These are phyloP conservation scores for Irena cyanogastra DNA, from an alignment of 2,113 vertebrate genomes.

Conservation along the genomic window DNA sequence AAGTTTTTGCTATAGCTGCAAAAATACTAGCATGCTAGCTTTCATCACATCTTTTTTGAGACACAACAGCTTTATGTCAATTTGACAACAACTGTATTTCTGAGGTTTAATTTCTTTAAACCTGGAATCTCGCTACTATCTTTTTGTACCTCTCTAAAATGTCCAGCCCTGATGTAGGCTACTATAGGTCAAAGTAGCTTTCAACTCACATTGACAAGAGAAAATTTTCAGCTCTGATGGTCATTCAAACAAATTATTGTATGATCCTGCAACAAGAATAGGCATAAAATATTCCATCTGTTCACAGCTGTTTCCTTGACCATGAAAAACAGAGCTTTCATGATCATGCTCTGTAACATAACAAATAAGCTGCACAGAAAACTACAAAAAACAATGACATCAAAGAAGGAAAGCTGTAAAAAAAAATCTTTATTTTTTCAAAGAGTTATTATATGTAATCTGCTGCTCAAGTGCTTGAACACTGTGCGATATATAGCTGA, in stretches of 20 bases:
- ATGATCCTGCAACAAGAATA: neutral
- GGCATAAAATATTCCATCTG: neutral
- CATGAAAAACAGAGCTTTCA: neutral
- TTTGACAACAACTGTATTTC: neutral
- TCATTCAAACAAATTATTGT: neutral
- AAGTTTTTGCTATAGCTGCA: neutral
- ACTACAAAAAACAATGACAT: neutral
- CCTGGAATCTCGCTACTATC: neutral
- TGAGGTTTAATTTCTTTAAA: constrained; percentile 18
- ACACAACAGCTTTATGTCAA: no score
- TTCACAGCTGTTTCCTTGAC: neutral
- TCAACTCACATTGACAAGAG: neutral
- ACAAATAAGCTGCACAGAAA: neutral
- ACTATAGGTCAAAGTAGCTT: neutral
- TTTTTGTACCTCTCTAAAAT: neutral
- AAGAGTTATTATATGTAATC: neutral
- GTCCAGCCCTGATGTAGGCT: neutral
- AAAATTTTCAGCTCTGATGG: neutral
- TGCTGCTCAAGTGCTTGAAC: neutral
- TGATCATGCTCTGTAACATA: neutral
- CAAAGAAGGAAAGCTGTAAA: neutral
- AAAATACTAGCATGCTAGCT: neutral
- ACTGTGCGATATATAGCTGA: neutral
- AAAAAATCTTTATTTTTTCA: neutral
- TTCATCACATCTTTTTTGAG: neutral